Conservation (phyloP, 2,113 vertebrate species). For the Puma concolor region DNA sequence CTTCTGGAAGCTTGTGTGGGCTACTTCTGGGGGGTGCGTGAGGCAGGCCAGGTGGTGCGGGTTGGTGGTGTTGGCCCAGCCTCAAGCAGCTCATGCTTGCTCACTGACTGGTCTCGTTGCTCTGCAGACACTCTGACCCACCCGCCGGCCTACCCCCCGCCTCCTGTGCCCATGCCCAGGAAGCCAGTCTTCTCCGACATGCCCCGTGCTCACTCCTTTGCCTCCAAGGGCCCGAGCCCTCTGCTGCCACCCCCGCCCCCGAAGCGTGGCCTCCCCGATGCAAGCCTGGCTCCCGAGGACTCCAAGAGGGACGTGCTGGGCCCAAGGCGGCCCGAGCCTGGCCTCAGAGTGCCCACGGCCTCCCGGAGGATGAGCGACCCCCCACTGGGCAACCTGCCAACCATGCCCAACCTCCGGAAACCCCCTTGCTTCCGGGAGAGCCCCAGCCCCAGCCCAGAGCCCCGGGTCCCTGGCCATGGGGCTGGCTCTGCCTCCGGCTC, state of each 20-base stretch:
- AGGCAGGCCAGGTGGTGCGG: background rate
- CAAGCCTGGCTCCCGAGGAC: constrained; percentile 51
- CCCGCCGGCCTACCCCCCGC: constrained; percentile 94
- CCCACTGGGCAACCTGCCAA: constrained; percentile 2
- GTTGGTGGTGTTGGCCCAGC: background rate
- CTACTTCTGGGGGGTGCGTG: accelerated
- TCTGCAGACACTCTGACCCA: constrained; percentile 83
- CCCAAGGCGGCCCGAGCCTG: constrained; percentile 54
- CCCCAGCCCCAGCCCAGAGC: constrained; percentile 23
- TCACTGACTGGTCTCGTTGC: background rate
- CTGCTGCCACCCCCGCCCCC: constrained; percentile 80
- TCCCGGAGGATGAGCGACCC: constrained; percentile 76
- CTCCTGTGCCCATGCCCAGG: constrained; percentile 88
- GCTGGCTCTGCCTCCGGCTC: background rate
- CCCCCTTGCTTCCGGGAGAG: constrained; percentile 57
- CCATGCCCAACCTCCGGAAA: constrained; percentile 75
- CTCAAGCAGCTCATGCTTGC: accelerated
- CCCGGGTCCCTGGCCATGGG: constrained; percentile 39
- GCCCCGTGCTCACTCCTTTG: constrained; percentile 80
- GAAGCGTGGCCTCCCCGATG: constrained; percentile 80
- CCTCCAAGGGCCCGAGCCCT: constrained; percentile 72
- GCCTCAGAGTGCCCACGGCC: background rate
- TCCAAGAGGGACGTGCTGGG: constrained; percentile 77
- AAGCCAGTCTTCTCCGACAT: constrained; percentile 66
- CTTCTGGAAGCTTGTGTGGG: background rate